Conservation (phyloP, 2,113 vertebrate species). For the Melospiza georgiana region DNA sequence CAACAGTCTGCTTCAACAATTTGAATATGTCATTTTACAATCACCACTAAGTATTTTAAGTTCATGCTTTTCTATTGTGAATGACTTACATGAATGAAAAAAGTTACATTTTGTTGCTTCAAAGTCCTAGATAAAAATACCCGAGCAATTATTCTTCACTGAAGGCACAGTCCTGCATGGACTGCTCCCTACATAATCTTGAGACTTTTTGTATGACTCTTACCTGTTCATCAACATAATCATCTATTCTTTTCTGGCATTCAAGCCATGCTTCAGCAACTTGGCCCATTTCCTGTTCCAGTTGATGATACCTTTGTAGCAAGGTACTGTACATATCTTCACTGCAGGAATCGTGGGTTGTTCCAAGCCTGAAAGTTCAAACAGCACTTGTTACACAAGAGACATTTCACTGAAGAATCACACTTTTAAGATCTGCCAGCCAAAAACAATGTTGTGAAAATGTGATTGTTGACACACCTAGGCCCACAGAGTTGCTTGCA, state of each 20-base stretch:
- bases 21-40: background rate
- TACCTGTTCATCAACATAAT: conserved; percentile 98
- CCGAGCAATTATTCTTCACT: background rate
- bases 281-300: conserved; percentile 89
- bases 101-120: background rate
- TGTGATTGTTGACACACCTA: background rate
- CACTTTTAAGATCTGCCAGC: background rate
- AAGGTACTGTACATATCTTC: conserved; percentile 91
- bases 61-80: background rate
- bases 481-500: background rate
- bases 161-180: background rate
- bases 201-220: background rate
- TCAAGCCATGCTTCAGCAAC: conserved; percentile 93
- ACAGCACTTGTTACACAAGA: background rate
- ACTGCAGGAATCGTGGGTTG: conserved; percentile 87
- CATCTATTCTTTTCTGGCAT: conserved; percentile 95
- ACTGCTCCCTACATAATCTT: background rate
- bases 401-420: background rate
- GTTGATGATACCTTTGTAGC: conserved; percentile 88
- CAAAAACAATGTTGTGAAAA: background rate
- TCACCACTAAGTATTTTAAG: background rate
- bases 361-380: conserved; percentile 83
- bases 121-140: background rate
- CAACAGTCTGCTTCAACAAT: background rate
- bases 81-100: background rate